Evolutionary conservation across 2,888 invertebrate species (phyloP).

Genomic region (Nemurella pictetii): DNA sequence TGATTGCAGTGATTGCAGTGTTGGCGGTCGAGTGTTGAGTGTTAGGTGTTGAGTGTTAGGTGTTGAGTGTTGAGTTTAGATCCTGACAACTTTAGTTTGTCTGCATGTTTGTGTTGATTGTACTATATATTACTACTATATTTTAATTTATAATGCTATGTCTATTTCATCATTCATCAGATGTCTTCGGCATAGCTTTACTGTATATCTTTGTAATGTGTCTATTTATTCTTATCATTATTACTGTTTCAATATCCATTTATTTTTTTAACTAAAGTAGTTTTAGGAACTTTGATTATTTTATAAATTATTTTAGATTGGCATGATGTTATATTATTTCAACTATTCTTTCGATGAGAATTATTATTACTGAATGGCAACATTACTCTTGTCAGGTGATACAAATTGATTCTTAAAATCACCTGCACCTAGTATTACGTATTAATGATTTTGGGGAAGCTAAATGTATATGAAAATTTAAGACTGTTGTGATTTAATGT

Average conservation of each 20-base stretch:
- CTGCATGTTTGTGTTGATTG: not conserved
- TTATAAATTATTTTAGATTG: not conserved
- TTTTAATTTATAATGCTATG: not conserved
- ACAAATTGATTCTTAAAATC: not conserved
- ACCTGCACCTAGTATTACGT: not conserved
- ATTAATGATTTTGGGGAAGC: not conserved
- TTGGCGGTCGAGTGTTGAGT: not conserved
- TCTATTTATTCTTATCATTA: constrained; percentile 16
- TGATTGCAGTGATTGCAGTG: too few species aligned
- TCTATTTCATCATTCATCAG: not conserved
- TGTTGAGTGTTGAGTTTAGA: too few species aligned
- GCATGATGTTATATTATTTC: not conserved
- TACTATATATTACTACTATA: too few species aligned
- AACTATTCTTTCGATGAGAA: too few species aligned
- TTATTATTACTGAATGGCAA: not conserved
- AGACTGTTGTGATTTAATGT: constrained; percentile 28
- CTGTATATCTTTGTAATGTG: constrained; percentile 3
- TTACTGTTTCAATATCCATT: not conserved
- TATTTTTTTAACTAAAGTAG: not conserved
- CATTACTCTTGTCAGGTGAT: not conserved
- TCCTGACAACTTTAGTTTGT: not conserved
- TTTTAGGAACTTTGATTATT: not conserved
- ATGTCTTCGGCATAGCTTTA: not conserved
- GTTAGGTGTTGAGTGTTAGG: not conserved
- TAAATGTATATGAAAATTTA: constrained; percentile 5